Evolutionary conservation across 2,113 vertebrate genomes (phyloP).

Genomic region (Brachionichthys hirsutus): DNA sequence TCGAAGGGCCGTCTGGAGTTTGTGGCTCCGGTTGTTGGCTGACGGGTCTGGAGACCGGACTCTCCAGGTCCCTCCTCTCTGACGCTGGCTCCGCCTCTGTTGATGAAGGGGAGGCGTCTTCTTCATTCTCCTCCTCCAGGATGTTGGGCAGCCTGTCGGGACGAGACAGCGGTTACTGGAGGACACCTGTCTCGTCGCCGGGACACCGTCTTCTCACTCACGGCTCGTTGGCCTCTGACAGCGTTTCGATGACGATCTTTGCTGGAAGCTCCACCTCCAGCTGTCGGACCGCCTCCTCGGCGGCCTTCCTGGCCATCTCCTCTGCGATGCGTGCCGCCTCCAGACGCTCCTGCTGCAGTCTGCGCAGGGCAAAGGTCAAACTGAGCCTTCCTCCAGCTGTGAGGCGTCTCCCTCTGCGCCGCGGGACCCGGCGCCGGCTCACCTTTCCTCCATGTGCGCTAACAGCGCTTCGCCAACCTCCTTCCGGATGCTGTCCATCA

Average conservation of each 20-base stretch:
- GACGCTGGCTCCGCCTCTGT: constrained; percentile 28
- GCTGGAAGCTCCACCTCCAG: constrained; percentile 61
- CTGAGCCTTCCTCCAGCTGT: not conserved
- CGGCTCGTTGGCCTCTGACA: constrained; percentile 65
- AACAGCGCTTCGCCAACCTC: constrained; percentile 45
- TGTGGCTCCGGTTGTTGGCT: constrained; percentile 34
- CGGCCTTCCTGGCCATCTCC: constrained; percentile 66
- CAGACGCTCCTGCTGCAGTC: constrained; percentile 63
- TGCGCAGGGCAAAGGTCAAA: constrained; percentile 14
- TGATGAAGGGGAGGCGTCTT: constrained; percentile 41
- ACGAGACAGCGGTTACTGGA: constrained; percentile 23
- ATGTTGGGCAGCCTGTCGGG: constrained; percentile 74
- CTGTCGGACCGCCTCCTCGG: constrained; percentile 63
- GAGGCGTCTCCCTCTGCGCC: no score
- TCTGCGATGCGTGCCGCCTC: constrained; percentile 66
- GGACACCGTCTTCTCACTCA: constrained; percentile 45
- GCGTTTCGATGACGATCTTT: constrained; percentile 48
- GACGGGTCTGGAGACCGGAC: not conserved
- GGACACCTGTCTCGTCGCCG: no score
- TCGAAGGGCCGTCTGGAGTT: not conserved
- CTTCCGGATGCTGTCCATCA: constrained; percentile 45
- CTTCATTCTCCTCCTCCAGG: constrained; percentile 77
- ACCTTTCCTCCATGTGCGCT: constrained; percentile 68
- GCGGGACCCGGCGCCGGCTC: not conserved
- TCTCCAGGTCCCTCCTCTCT: constrained; percentile 37